phyloP scores from a whole-genome alignment of 2,113 vertebrate species.

The Xyliphius kryptos region DNA sequence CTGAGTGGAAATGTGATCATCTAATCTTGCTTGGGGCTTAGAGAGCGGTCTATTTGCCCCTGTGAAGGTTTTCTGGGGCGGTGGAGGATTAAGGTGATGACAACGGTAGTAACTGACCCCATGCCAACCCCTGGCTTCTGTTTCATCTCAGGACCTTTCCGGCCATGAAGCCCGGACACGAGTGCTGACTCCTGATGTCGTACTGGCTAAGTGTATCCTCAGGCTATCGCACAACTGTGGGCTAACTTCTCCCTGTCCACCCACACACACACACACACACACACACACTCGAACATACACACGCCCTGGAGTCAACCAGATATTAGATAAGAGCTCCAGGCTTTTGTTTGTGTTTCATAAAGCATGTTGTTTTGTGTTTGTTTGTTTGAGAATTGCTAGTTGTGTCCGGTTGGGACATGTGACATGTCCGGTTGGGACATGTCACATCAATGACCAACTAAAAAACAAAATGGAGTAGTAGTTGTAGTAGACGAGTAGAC shows the following conservation, averaged over 20 bases:
- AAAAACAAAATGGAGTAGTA: constrained; percentile 49
- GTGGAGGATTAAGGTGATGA: constrained; percentile 48
- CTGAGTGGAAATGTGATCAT: too few species aligned
- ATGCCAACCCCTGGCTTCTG: constrained; percentile 36
- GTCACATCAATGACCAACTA: constrained; percentile 14
- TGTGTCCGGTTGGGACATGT: constrained; percentile 58
- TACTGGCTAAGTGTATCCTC: constrained; percentile 51
- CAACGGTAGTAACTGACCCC: constrained; percentile 51
- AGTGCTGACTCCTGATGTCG: constrained; percentile 35
- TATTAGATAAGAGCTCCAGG: constrained; percentile 62
- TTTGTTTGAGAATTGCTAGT: constrained; percentile 59
- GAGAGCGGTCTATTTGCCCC: constrained; percentile 21
- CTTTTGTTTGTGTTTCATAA: constrained; percentile 57
- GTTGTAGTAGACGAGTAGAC: constrained; percentile 46
- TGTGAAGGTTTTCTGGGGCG: too few species aligned
- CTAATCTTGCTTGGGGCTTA: too few species aligned
- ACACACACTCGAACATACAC: too few species aligned
- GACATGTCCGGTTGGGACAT: too few species aligned
- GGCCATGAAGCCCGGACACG: constrained; percentile 46
- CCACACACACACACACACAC: too few species aligned
- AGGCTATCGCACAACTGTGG: constrained; percentile 54
- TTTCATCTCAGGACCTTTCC: constrained; percentile 50
- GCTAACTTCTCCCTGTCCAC: constrained; percentile 40
- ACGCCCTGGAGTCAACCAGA: constrained; percentile 28
- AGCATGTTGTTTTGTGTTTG: constrained; percentile 59